These are phyloP conservation scores for Caenorhabditis imperialis DNA, from an alignment of 2,888 invertebrate species.

Conservation along the genomic window DNA sequence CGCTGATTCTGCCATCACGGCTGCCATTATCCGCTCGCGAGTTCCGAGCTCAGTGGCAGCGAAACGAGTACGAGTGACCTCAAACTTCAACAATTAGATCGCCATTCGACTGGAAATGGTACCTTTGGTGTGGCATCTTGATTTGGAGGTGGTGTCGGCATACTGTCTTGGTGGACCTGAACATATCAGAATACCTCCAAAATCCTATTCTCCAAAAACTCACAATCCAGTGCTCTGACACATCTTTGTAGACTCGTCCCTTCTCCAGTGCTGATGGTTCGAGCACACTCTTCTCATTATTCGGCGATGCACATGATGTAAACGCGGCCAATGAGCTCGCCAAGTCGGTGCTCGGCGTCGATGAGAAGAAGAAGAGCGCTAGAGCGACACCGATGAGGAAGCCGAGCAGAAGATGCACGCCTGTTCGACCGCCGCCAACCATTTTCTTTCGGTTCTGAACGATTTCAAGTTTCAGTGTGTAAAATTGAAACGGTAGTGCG, in stretches of 20 bases:
- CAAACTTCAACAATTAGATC: slow-evolving; percentile 8
- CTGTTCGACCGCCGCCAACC: slow-evolving; percentile 69
- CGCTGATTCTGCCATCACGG: slow-evolving; percentile 85
- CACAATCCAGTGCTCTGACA: slow-evolving; percentile 54
- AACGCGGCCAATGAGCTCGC: slow-evolving; percentile 47
- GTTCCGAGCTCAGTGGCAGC: slow-evolving; percentile 96
- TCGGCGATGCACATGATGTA: slow-evolving; percentile 33
- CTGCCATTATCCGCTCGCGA: slow-evolving; percentile 89
- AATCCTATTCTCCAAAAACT: too few species aligned
- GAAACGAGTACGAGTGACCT: slow-evolving; percentile 86
- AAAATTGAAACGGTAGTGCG: too few species aligned
- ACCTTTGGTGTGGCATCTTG: slow-evolving; percentile 57
- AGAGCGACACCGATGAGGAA: slow-evolving; percentile 59
- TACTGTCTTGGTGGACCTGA: slow-evolving; percentile 53
- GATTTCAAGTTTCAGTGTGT: neutral
- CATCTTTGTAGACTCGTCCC: slow-evolving; percentile 44
- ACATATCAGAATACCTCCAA: too few species aligned
- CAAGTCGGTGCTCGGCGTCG: slow-evolving; percentile 29
- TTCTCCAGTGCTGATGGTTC: slow-evolving; percentile 32
- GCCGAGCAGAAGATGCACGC: slow-evolving; percentile 65
- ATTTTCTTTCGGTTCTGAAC: slow-evolving; percentile 22
- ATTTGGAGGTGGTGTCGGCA: slow-evolving; percentile 48
- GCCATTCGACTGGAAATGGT: neutral
- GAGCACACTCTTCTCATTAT: slow-evolving; percentile 16
- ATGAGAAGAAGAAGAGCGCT: slow-evolving; percentile 52